A percentile compares a stretch with the other conserved stretches of the same genome.
These are phyloP conservation scores for Dendrolimus punctatus DNA, from an alignment of 1,140 invertebrate genomes.

Conservation along the genomic window DNA sequence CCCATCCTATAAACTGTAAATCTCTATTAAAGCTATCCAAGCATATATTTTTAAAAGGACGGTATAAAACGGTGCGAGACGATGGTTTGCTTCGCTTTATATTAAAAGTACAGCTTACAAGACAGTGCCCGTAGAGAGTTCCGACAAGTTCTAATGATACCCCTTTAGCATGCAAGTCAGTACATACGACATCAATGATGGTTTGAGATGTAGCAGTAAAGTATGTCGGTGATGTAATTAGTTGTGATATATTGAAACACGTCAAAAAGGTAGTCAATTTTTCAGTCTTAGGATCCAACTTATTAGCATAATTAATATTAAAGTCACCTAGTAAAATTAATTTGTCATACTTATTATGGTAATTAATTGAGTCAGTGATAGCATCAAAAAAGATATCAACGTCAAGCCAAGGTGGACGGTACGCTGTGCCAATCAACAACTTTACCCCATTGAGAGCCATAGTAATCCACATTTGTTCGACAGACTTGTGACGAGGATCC, in stretches of 20 bases:
- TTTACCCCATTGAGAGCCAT: constrained; percentile 5
- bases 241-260: constrained; percentile 1
- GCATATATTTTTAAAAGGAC: constrained; percentile 13
- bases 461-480: constrained; percentile 19
- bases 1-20: background rate
- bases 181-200: constrained; percentile 11
- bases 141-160: constrained; percentile 1
- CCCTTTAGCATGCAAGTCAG: constrained; percentile 3
- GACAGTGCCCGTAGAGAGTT: constrained; percentile 1
- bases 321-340: constrained; percentile 9
- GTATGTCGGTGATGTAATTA: constrained; percentile 6
- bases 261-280: constrained; percentile 1
- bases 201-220: constrained; percentile 8
- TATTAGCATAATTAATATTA: constrained; percentile 11
- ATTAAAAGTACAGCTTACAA: constrained; percentile 10
- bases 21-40: constrained; percentile 5
- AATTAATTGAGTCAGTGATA: constrained; percentile 11
- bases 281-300: background rate
- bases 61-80: constrained; percentile 4
- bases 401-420: constrained; percentile 14
- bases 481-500: background rate
- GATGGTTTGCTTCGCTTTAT: constrained; percentile 6
- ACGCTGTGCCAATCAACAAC: constrained; percentile 15
- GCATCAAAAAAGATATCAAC: constrained; percentile 14
- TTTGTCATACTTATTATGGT: background rate